phyloP scores from a whole-genome alignment of 2,113 vertebrate species.

The Thamnaconus septentrionalis region DNA sequence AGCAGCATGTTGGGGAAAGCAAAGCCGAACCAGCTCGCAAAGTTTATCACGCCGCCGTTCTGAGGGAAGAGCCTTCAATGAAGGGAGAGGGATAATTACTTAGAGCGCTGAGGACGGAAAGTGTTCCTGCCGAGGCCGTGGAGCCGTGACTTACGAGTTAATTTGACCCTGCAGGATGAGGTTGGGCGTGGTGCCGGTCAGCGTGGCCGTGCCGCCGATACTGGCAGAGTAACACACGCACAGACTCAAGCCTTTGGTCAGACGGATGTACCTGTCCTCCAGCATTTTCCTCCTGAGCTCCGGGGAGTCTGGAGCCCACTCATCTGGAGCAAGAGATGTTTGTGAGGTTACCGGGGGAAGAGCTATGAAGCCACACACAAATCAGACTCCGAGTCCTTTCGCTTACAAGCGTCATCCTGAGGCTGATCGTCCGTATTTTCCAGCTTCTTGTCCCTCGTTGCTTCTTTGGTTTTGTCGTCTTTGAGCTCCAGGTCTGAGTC shows the following conservation, averaged over 20 bases:
- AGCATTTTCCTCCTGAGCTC: constrained; percentile 6
- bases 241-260: constrained; percentile 87
- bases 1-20: constrained; percentile 86
- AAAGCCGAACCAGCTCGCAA: constrained; percentile 91
- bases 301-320: neutral
- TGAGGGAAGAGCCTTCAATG: constrained; percentile 74
- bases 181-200: constrained; percentile 91
- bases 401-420: constrained; percentile 27
- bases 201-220: constrained; percentile 91
- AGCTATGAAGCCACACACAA: too few relatives aligned
- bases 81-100: neutral
- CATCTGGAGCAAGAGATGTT: neutral
- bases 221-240: constrained; percentile 89
- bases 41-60: constrained; percentile 83
- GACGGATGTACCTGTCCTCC: constrained; percentile 64
- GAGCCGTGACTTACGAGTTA: constrained; percentile 75
- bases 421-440: constrained; percentile 1
- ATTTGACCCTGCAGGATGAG: constrained; percentile 92
- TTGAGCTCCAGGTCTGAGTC: constrained; percentile 56
- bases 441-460: neutral
- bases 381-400: neutral
- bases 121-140: neutral
- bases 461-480: neutral
- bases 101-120: neutral
- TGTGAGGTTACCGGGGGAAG: neutral